A percentile compares a stretch with the other conserved stretches of the same genome.
Evolutionary conservation across 2,888 invertebrate species (phyloP).

Genomic region (Frankliniella intonsa): DNA sequence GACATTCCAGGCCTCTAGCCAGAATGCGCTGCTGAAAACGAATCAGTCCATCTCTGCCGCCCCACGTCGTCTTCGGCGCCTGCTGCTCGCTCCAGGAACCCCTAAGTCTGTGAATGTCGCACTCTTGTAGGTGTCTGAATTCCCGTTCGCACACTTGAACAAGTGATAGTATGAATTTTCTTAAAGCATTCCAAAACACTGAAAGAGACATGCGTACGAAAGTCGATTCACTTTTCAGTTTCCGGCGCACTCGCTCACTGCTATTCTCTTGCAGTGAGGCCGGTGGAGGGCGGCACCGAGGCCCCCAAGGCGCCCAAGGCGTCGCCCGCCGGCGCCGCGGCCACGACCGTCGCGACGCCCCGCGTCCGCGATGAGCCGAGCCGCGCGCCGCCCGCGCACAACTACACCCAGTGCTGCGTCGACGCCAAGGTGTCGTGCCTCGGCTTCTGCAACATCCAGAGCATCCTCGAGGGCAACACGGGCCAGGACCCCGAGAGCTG

Average conservation of each 20-base stretch:
- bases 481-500: slow-evolving; percentile 77
- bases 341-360: slow-evolving; percentile 31
- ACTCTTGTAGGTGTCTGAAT: too few relatives aligned
- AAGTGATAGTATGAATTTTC: neutral
- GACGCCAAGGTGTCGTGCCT: slow-evolving; percentile 70
- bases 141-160: too few relatives aligned
- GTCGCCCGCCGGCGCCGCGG: slow-evolving; percentile 37
- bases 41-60: too few relatives aligned
- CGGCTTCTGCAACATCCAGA: slow-evolving; percentile 78
- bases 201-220: too few relatives aligned
- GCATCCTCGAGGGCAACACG: slow-evolving; percentile 67
- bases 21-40: neutral
- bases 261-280: neutral
- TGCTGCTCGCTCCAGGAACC: neutral
- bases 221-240: too few relatives aligned
- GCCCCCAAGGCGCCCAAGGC: slow-evolving; percentile 48
- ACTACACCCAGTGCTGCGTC: slow-evolving; percentile 76
- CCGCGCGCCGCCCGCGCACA: slow-evolving; percentile 53
- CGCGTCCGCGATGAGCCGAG: slow-evolving; percentile 32
- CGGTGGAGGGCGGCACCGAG: slow-evolving; percentile 46
- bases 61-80: too few relatives aligned
- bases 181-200: too few relatives aligned
- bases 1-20: neutral
- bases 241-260: too few relatives aligned
- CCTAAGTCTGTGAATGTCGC: too few relatives aligned